These are phyloP conservation scores for Meloidogyne hapla DNA, from an alignment of 1,140 invertebrate genomes.

Conservation along the genomic window DNA sequence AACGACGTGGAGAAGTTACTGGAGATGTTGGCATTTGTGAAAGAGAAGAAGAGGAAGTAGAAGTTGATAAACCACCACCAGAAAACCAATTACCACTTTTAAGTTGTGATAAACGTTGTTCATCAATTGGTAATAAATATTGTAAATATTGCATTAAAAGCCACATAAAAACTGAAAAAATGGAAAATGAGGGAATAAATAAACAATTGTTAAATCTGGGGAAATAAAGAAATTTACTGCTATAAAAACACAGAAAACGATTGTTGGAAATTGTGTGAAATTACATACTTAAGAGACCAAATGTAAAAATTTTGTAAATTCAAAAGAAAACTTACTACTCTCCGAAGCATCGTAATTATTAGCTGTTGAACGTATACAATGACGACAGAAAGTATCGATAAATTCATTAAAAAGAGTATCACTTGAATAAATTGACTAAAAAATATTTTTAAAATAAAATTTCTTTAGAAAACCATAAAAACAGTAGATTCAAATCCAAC, in stretches of 20 bases:
- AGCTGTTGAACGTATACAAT: constrained; percentile 25
- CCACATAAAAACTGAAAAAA: constrained; percentile 34
- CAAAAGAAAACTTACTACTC: constrained; percentile 5
- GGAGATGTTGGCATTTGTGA: constrained; percentile 9
- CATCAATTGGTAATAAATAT: constrained; percentile 33
- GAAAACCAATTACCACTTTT: constrained; percentile 36
- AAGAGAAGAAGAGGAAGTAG: neutral
- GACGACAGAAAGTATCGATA: constrained; percentile 26
- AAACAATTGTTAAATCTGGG: neutral
- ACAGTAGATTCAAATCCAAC: constrained; percentile 39
- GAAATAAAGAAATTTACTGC: neutral
- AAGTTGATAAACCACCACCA: neutral
- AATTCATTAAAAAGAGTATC: constrained; percentile 36
- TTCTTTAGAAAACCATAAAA: constrained; percentile 26
- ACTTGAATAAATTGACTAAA: constrained; percentile 36
- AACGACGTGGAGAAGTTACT: constrained; percentile 31
- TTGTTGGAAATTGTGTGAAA: too few relatives aligned
- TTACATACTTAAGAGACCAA: too few relatives aligned
- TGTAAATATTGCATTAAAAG: constrained; percentile 32
- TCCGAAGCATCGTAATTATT: constrained; percentile 20
- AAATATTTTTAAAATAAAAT: neutral
- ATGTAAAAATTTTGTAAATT: too few relatives aligned
- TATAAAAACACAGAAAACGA: too few relatives aligned
- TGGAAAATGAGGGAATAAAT: neutral
- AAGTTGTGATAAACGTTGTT: constrained; percentile 22